Conservation (phyloP, 2,888 invertebrate species). For the Yponomeuta evonymella region DNA sequence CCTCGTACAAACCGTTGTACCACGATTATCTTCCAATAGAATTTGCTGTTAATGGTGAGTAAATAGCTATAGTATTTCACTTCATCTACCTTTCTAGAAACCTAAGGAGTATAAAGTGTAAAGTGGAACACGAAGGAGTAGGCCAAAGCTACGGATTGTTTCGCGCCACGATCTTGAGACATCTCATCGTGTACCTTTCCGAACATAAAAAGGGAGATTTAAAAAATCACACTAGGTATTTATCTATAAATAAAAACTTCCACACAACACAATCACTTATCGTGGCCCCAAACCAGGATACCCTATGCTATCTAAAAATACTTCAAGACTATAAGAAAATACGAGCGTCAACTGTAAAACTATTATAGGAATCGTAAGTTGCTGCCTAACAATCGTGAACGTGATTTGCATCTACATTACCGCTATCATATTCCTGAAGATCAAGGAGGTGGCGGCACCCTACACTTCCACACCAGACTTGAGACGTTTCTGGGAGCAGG, state of each 20-base stretch:
- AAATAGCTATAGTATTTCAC: neutral
- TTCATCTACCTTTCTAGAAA: neutral
- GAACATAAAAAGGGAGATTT: neutral
- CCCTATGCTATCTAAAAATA: too few relatives aligned
- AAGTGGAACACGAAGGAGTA: neutral
- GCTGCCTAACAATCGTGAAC: slow-evolving; percentile 86
- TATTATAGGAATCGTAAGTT: slow-evolving; percentile 80
- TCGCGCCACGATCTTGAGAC: neutral
- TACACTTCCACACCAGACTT: slow-evolving; percentile 85
- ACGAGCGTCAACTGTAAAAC: neutral
- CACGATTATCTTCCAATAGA: slow-evolving; percentile 85
- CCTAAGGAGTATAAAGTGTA: neutral
- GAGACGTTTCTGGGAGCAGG: slow-evolving; percentile 87
- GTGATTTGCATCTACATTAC: slow-evolving; percentile 89
- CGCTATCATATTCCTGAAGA: slow-evolving; percentile 86
- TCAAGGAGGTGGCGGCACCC: slow-evolving; percentile 89
- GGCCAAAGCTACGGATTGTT: neutral
- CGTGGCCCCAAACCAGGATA: too few relatives aligned
- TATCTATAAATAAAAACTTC: too few relatives aligned
- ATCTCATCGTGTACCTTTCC: neutral
- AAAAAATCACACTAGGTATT: too few relatives aligned
- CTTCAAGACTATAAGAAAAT: neutral
- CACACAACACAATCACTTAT: too few relatives aligned
- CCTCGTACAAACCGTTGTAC: slow-evolving; percentile 80
- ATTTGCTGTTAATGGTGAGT: slow-evolving; percentile 81